phyloP scores from a whole-genome alignment of 2,888 invertebrate genomes.

The Lasioglossum pauxillum region DNA sequence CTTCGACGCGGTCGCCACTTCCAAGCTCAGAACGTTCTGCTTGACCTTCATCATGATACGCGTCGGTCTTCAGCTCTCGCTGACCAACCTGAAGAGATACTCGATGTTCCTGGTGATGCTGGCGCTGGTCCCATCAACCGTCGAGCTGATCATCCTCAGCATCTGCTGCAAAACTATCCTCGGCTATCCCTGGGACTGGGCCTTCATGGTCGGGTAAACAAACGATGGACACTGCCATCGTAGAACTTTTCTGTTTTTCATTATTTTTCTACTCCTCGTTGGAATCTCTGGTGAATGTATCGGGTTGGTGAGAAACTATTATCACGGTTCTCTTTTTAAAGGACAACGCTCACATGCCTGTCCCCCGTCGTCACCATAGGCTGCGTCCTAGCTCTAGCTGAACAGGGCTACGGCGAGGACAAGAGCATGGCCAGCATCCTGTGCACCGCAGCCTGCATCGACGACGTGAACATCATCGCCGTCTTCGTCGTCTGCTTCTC shows the following conservation, averaged over 20 bases:
- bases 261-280: not conserved
- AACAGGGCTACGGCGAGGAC: constrained; percentile 88
- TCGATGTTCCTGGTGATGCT: constrained; percentile 74
- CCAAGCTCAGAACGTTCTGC: constrained; percentile 79
- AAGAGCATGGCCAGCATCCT: constrained; percentile 91
- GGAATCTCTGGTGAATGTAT: too few species aligned
- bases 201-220: constrained; percentile 80
- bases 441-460: constrained; percentile 89
- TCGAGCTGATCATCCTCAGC: constrained; percentile 73
- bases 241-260: not conserved
- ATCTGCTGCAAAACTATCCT: constrained; percentile 73
- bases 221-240: not conserved
- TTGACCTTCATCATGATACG: constrained; percentile 79
- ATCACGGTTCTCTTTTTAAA: constrained; percentile 33
- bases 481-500: constrained; percentile 89
- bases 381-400: constrained; percentile 80
- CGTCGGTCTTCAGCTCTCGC: constrained; percentile 80
- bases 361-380: constrained; percentile 81
- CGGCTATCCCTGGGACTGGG: constrained; percentile 79
- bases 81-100: constrained; percentile 73
- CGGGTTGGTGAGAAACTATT: too few species aligned
- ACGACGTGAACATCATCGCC: constrained; percentile 91
- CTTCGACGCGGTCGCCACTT: constrained; percentile 67
- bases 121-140: constrained; percentile 77
- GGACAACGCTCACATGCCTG: constrained; percentile 79